phyloP scores from a whole-genome alignment of 2,797 vertebrate genomes.

The Falco naumanni region DNA sequence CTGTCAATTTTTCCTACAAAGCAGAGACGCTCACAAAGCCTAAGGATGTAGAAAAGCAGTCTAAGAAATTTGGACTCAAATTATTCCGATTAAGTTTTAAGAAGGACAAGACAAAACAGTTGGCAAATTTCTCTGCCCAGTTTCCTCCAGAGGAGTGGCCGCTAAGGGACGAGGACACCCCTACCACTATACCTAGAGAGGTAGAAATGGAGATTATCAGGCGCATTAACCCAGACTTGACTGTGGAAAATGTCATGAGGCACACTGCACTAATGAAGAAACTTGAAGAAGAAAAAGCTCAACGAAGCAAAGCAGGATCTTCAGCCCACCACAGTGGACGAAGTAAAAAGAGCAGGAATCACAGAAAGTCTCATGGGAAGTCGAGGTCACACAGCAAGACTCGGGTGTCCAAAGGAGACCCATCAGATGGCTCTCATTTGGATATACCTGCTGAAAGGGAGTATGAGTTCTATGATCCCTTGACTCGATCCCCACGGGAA shows the following conservation, averaged over 20 bases:
- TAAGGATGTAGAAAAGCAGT: slow-evolving; percentile 88
- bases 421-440: slow-evolving; percentile 88
- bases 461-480: slow-evolving; percentile 91
- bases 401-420: slow-evolving; percentile 89
- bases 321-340: slow-evolving; percentile 94
- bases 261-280: slow-evolving; percentile 99
- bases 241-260: slow-evolving; percentile 95
- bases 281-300: slow-evolving; percentile 95
- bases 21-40: slow-evolving; percentile 92
- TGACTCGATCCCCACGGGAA: slow-evolving; percentile 91
- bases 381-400: slow-evolving; percentile 97
- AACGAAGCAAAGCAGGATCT: slow-evolving; percentile 91
- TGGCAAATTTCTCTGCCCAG: slow-evolving; percentile 96
- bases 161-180: slow-evolving; percentile 91
- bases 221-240: slow-evolving; percentile 97
- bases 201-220: slow-evolving; percentile 98
- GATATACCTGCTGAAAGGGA: slow-evolving; percentile 88
- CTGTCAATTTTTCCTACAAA: slow-evolving; percentile 94
- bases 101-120: slow-evolving; percentile 96
- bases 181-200: slow-evolving; percentile 90
- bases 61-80: slow-evolving; percentile 95
- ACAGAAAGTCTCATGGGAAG: slow-evolving; percentile 92
- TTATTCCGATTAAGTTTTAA: slow-evolving; percentile 97
- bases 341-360: slow-evolving; percentile 91
- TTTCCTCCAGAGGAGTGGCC: slow-evolving; percentile 99